These are phyloP conservation scores for Coptodon bakossiorum DNA, from an alignment of 2,113 vertebrate genomes.

Conservation along the genomic window DNA sequence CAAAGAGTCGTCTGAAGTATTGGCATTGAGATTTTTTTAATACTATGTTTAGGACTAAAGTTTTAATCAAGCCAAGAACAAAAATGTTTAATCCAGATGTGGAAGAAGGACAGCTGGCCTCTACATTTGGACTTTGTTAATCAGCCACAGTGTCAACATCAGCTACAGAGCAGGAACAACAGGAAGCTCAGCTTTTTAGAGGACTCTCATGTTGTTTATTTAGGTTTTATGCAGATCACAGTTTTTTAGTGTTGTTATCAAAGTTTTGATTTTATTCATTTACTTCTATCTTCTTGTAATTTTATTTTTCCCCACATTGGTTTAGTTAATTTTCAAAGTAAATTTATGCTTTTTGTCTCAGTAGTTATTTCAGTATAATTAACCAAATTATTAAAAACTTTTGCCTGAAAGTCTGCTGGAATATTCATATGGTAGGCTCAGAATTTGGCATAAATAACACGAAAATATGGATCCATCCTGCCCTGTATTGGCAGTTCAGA, in stretches of 20 bases:
- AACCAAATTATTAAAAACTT: not conserved
- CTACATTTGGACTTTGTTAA: not conserved
- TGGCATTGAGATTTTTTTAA: too few relatives aligned
- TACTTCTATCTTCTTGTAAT: not conserved
- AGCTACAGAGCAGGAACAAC: not conserved
- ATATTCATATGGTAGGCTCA: not conserved
- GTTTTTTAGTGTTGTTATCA: not conserved
- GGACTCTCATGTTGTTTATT: not conserved
- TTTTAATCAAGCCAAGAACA: too few relatives aligned
- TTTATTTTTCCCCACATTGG: not conserved
- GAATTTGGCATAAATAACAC: not conserved
- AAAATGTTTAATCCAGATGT: not conserved
- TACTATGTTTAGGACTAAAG: too few relatives aligned
- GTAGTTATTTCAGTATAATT: not conserved
- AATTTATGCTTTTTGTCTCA: not conserved
- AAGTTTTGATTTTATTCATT: not conserved
- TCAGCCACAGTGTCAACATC: not conserved
- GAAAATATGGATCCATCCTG: rapidly evolving
- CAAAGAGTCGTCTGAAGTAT: too few relatives aligned
- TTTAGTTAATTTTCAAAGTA: not conserved
- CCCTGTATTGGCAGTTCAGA: not conserved
- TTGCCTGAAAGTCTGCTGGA: not conserved
- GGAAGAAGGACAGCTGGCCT: not conserved
- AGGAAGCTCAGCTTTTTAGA: not conserved
- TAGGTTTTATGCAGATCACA: not conserved